Percentiles rank a stretch among this genome's conserved stretches.
Evolutionary conservation across 2,113 vertebrate species (phyloP).

Genomic region (Albula glossodonta): DNA sequence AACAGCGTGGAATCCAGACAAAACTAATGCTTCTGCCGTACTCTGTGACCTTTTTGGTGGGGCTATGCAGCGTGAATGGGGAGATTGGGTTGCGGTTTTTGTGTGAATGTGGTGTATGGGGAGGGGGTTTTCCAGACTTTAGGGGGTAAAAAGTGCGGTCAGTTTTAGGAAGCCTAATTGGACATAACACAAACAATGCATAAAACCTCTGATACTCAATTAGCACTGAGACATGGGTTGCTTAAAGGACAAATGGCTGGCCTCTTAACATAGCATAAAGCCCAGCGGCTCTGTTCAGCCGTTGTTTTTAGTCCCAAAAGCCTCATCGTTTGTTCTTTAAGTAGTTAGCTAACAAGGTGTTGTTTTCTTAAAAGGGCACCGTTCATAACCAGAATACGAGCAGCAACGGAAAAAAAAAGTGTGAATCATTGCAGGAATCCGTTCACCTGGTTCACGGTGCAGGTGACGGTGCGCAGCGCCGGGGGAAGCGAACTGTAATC

Average conservation of each 20-base stretch:
- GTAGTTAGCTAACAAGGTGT: background rate
- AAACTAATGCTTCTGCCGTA: constrained; percentile 49
- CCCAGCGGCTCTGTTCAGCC: background rate
- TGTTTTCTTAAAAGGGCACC: background rate
- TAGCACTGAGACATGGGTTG: background rate
- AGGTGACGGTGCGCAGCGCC: constrained; percentile 61
- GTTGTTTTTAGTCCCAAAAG: background rate
- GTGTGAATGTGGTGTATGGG: constrained; percentile 1
- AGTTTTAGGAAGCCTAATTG: constrained; percentile 54
- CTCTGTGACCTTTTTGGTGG: constrained; percentile 50
- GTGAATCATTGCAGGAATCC: constrained; percentile 78
- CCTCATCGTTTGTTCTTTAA: background rate
- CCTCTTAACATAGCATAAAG: background rate
- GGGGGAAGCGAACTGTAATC: constrained; percentile 75
- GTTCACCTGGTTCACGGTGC: constrained; percentile 78
- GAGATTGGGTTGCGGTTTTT: background rate
- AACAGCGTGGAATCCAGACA: background rate
- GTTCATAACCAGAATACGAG: constrained; percentile 60
- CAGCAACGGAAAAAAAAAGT: constrained; percentile 78
- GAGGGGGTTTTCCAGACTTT: constrained; percentile 25
- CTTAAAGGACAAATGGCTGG: background rate
- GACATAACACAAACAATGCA: constrained; percentile 54
- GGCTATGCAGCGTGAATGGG: constrained; percentile 35
- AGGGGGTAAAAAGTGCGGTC: constrained; percentile 48
- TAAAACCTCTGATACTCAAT: constrained; percentile 30